phyloP scores from a whole-genome alignment of 2,797 vertebrate species.

The Oryzias dopingdopingensis region DNA sequence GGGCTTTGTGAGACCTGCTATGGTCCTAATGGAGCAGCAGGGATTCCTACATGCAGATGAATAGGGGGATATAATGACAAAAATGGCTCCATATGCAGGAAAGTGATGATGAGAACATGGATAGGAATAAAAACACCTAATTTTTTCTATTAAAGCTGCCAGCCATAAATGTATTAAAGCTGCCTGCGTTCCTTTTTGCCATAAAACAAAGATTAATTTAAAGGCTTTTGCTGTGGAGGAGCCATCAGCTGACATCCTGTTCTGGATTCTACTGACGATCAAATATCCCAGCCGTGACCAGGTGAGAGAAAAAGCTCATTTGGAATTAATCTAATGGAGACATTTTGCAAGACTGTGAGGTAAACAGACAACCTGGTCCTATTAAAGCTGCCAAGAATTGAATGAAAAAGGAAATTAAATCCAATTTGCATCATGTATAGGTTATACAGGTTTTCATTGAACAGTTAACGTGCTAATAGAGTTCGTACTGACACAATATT shows the following conservation, averaged over 20 bases:
- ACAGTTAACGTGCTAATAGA: background rate
- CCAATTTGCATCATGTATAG: background rate
- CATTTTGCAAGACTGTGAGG: no score
- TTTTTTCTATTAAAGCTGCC: constrained; percentile 36
- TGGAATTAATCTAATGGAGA: no score
- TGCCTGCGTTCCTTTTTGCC: constrained; percentile 16
- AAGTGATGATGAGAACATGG: constrained; percentile 57
- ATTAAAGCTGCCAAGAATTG: no score
- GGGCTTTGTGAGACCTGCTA: constrained; percentile 43
- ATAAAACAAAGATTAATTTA: constrained; percentile 22
- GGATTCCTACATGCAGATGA: constrained; percentile 51
- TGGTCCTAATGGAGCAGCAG: constrained; percentile 62
- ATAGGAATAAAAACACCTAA: constrained; percentile 32
- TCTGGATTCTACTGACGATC: no score
- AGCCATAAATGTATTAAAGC: constrained; percentile 20
- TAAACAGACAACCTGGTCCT: no score
- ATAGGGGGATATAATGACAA: constrained; percentile 52
- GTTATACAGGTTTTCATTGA: constrained; percentile 2
- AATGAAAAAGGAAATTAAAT: no score
- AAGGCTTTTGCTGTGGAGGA: background rate
- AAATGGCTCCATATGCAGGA: constrained; percentile 44
- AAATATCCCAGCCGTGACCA: no score
- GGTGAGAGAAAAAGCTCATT: no score
- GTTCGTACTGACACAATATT: no score
- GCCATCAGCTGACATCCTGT: background rate